Percentiles rank a stretch among this genome's conserved stretches.
Evolutionary conservation across 37 sponge, comb jelly and placozoan species (phyloP).

Genomic region (Geodia barretti): DNA sequence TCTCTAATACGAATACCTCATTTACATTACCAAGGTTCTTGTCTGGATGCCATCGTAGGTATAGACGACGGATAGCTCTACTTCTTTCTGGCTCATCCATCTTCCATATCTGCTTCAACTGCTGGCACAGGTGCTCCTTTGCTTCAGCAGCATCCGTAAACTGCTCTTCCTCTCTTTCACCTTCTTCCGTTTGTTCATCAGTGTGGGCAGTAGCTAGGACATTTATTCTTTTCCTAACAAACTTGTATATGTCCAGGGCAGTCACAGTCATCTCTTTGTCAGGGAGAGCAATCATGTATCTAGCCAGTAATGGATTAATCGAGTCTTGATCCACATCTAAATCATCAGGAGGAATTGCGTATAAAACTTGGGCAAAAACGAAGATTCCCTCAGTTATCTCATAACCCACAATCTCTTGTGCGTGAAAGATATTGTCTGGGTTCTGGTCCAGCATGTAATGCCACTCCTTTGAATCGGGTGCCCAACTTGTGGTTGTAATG

Average conservation of each 20-base stretch:
- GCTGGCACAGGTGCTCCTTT: not conserved
- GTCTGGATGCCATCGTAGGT: conserved; percentile 61
- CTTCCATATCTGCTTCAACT: conserved; percentile 19
- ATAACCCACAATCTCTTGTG: conserved; percentile 68
- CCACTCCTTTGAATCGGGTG: conserved; percentile 20
- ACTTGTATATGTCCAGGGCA: conserved; percentile 53
- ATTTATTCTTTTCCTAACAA: conserved; percentile 12
- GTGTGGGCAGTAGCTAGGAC: not conserved
- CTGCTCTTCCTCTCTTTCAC: not conserved
- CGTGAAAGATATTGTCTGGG: conserved; percentile 35
- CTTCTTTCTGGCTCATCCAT: conserved; percentile 25
- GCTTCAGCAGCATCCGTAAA: not conserved
- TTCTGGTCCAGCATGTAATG: conserved; percentile 49
- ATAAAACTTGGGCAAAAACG: conserved; percentile 41
- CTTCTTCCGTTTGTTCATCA: not conserved
- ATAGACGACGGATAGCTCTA: conserved; percentile 42
- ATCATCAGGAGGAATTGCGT: conserved; percentile 11
- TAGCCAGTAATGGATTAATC: not conserved
- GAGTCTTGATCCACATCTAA: not conserved
- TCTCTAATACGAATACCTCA: too few relatives aligned
- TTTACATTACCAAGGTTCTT: conserved; percentile 46
- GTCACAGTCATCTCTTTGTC: conserved; percentile 37
- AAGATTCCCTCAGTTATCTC: conserved; percentile 29
- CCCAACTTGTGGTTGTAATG: conserved; percentile 1
- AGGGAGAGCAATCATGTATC: not conserved